Evolutionary conservation across 2,113 vertebrate species (phyloP), one percentile per base, ranked within the genome.

Genomic region (Gracilinanus agilis): DNA sequence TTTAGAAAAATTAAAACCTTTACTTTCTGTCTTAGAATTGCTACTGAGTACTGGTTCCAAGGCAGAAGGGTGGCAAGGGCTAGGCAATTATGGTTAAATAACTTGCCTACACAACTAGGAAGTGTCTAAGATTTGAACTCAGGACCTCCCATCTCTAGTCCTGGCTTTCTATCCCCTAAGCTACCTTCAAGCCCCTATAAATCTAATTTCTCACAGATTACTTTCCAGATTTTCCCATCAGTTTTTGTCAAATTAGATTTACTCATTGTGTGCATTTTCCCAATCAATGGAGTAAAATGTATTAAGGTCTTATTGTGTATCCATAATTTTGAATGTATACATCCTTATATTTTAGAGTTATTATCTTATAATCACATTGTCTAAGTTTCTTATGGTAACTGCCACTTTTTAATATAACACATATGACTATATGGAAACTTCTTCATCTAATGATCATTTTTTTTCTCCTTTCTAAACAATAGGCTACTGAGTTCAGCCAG

Each of bases 401-500:
- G 40, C 2, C 25, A 9, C 7, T 61, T 11, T 83, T 93, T 92
- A 90, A 19, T 95, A 56, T 93, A 95, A 93, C 49, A 24, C 8
- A 56, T 56, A 24, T 75, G 61, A 75, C 13, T 75, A 19, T n/a
- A n/a, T 29, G 6, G 29, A 89, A 0, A 56, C 9, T 90, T 53
- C 58, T 90, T 94, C 16, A 89, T 49, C 53, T 94, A 92, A 95
- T 91, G 56, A 55, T 90, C 92, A 23, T 0, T 93, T 95, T 94
- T n/a, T 75, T 61, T 94, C 95, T 95, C 75, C 96, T 96, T 97
- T 83, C 19, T 90, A 90, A 23, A 91, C 89, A 92, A 95, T 97
- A 99, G 99, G 99, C 98, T 88, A 97, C 98, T 27, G 93, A 96
- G 88, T 99, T 99, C 98, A 98, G 99, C 83, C 98, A 99, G 55